phyloP scores from a whole-genome alignment of 2,797 vertebrate species.

The Champsocephalus gunnari region DNA sequence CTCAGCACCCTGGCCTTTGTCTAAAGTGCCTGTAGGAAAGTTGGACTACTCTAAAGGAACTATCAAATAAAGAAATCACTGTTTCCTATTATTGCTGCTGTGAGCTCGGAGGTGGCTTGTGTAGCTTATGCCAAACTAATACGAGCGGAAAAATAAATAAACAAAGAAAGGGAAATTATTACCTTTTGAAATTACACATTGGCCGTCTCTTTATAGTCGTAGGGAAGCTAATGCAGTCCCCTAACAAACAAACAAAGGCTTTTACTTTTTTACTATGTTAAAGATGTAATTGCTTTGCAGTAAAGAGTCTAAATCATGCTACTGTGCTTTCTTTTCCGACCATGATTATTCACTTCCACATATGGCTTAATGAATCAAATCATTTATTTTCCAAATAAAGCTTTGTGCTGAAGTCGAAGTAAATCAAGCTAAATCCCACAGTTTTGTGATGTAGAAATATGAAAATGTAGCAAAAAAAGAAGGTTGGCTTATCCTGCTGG shows the following conservation, averaged over 20 bases:
- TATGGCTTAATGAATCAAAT: constrained; percentile 34
- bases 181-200: constrained; percentile 37
- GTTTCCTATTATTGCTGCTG: constrained; percentile 54
- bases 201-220: constrained; percentile 29
- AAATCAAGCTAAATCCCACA: constrained; percentile 48
- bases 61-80: constrained; percentile 56
- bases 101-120: constrained; percentile 40
- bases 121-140: constrained; percentile 39
- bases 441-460: constrained; percentile 77
- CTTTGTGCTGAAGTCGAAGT: constrained; percentile 27
- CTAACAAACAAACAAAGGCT: constrained; percentile 9
- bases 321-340: constrained; percentile 32
- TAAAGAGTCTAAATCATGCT: constrained; percentile 44
- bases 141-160: constrained; percentile 51
- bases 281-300: constrained; percentile 29
- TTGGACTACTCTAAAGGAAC: constrained; percentile 41
- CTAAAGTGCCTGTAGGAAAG: constrained; percentile 49
- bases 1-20: constrained; percentile 43
- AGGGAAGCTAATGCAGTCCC: constrained; percentile 21
- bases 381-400: constrained; percentile 40
- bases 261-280: constrained; percentile 37
- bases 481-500: constrained; percentile 63
- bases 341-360: constrained; percentile 24
- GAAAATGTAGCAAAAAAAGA: constrained; percentile 50
- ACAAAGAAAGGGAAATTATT: constrained; percentile 49